Evolutionary conservation across 2,113 vertebrate genomes (phyloP).

Genomic region (Mormyrus lacerda): DNA sequence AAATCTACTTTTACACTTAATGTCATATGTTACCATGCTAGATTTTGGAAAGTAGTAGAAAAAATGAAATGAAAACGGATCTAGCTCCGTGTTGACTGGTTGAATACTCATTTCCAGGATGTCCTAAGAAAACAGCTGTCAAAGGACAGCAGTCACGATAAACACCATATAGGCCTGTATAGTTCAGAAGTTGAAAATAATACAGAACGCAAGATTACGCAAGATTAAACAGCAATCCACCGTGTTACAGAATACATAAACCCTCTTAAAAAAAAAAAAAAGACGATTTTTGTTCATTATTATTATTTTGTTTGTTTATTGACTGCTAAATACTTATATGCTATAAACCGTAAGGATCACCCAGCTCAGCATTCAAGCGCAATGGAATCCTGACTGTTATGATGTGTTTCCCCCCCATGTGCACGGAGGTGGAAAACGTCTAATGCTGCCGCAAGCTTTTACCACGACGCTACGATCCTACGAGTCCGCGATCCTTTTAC

Average conservation of each 20-base stretch:
- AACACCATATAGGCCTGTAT: no score
- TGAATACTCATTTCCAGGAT: not conserved
- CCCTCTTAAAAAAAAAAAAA: not conserved
- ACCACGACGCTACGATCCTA: not conserved
- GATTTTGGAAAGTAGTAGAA: not conserved
- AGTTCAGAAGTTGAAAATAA: not conserved
- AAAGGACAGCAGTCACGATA: not conserved
- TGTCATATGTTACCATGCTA: not conserved
- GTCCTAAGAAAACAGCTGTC: not conserved
- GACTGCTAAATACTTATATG: not conserved
- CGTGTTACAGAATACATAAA: not conserved
- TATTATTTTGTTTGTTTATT: not conserved
- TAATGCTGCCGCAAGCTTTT: not conserved
- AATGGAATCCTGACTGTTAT: not conserved
- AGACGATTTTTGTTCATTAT: not conserved
- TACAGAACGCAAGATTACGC: not conserved
- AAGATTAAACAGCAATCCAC: not conserved
- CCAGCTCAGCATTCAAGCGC: not conserved
- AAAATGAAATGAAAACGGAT: no score
- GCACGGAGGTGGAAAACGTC: not conserved
- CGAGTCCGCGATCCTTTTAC: not conserved
- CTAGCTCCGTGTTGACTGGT: not conserved
- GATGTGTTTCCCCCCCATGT: not conserved
- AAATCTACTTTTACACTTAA: not conserved
- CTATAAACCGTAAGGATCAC: not conserved